A percentile compares a stretch with the other conserved stretches of the same genome.
These are phyloP conservation scores for Heliothis virescens DNA, from an alignment of 1,140 invertebrate species.

Conservation along the genomic window DNA sequence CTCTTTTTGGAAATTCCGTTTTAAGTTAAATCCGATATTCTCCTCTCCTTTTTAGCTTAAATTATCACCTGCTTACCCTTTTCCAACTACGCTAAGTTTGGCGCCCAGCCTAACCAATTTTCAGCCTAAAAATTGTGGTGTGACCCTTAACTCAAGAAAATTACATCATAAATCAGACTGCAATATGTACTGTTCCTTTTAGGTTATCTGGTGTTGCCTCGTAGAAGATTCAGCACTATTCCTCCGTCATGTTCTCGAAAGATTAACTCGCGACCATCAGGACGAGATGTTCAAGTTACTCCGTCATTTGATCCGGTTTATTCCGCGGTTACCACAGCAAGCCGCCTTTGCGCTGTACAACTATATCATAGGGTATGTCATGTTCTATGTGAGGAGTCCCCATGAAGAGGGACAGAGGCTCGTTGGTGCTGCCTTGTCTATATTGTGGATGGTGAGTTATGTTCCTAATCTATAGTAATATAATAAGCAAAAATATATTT, in stretches of 20 bases:
- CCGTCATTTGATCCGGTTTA: conserved; percentile 96
- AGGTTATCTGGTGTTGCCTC: conserved; percentile 98
- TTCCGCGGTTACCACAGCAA: conserved; percentile 97
- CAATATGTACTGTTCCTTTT: conserved; percentile 43
- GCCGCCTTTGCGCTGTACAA: conserved; percentile 99
- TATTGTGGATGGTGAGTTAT: conserved; percentile 96
- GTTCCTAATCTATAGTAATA: neutral
- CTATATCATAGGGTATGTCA: conserved; percentile 99
- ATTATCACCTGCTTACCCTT: too few species aligned
- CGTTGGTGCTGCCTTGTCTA: conserved; percentile 96
- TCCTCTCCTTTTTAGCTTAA: too few species aligned
- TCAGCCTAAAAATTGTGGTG: too few species aligned
- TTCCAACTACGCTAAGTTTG: too few species aligned
- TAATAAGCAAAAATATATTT: too few species aligned
- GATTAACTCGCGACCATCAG: conserved; percentile 97
- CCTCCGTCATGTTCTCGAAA: conserved; percentile 97
- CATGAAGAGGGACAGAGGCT: conserved; percentile 97
- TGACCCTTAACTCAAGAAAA: too few species aligned
- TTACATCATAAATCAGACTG: neutral
- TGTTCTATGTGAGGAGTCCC: conserved; percentile 99
- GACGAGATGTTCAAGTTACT: conserved; percentile 98
- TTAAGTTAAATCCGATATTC: too few species aligned
- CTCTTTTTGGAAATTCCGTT: too few species aligned
- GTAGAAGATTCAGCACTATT: conserved; percentile 99
- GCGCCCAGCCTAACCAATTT: too few species aligned